Percentiles rank a stretch among this genome's conserved stretches.
phyloP scores from a whole-genome alignment of 2,113 vertebrate species.

The Acinonyx jubatus region DNA sequence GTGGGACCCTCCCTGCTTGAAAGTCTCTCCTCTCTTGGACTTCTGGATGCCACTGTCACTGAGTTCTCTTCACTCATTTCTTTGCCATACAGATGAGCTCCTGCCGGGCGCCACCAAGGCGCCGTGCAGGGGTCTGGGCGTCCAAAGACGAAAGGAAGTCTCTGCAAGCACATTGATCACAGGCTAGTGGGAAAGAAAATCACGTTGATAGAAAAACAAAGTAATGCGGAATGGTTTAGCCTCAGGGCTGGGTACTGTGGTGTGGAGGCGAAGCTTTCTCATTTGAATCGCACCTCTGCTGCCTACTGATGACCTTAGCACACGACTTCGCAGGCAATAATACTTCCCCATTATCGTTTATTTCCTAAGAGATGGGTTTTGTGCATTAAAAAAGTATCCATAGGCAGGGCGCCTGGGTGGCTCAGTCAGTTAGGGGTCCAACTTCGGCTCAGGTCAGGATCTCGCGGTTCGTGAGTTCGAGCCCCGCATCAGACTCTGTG shows the following conservation, averaged over 20 bases:
- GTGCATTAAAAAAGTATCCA: background rate
- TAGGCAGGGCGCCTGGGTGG: too few species aligned
- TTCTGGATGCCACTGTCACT: background rate
- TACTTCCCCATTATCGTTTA: background rate
- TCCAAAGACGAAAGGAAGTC: background rate
- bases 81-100: background rate
- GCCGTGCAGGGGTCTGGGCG: background rate
- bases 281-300: background rate
- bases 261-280: background rate
- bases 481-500: too few species aligned
- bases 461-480: accelerated
- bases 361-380: background rate
- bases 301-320: background rate
- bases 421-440: too few species aligned
- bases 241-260: background rate
- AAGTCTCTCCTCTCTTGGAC: background rate
- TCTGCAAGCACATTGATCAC: background rate
- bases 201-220: background rate
- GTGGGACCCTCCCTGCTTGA: background rate
- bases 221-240: background rate
- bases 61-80: background rate
- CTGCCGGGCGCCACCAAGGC: background rate
- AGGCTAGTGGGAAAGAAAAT: background rate
- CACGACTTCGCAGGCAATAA: background rate
- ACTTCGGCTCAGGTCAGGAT: too few species aligned